Conservation (phyloP, 2,888 invertebrate genomes). For the Spilarctia lutea region DNA sequence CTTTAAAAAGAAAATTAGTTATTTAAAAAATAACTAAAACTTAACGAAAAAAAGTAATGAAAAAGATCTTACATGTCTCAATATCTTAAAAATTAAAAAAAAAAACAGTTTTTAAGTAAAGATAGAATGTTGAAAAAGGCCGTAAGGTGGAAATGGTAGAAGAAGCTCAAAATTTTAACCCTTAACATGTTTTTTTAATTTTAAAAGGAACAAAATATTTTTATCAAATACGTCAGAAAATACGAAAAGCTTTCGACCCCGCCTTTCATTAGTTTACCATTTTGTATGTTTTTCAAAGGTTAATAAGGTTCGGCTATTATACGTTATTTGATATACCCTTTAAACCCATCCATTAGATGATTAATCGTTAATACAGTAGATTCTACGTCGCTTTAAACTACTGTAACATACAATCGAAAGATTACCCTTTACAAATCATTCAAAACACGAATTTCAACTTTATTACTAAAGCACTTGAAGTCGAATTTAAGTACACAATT, state of each 20-base stretch:
- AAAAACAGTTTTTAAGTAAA: no score
- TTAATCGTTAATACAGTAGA: background rate
- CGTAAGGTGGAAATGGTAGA: background rate
- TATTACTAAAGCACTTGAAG: background rate
- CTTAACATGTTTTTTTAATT: background rate
- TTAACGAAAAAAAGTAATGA: no score
- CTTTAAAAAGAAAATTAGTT: no score
- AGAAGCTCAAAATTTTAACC: background rate
- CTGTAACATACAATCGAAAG: background rate
- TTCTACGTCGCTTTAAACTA: background rate
- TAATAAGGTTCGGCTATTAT: background rate
- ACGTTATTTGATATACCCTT: background rate
- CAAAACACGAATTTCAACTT: background rate
- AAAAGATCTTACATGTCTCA: no score
- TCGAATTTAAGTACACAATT: background rate
- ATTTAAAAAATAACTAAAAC: no score
- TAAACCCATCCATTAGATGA: slow-evolving; percentile 1
- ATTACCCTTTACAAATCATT: background rate
- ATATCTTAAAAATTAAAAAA: no score
- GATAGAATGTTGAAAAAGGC: no score
- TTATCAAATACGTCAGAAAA: background rate
- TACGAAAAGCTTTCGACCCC: background rate
- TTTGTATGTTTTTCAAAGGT: background rate
- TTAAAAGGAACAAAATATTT: background rate
- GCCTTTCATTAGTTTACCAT: background rate